Base-by-base conservation (phyloP, 2,888 invertebrate genomes). In the Rhagophthalmus giganteus region DNA sequence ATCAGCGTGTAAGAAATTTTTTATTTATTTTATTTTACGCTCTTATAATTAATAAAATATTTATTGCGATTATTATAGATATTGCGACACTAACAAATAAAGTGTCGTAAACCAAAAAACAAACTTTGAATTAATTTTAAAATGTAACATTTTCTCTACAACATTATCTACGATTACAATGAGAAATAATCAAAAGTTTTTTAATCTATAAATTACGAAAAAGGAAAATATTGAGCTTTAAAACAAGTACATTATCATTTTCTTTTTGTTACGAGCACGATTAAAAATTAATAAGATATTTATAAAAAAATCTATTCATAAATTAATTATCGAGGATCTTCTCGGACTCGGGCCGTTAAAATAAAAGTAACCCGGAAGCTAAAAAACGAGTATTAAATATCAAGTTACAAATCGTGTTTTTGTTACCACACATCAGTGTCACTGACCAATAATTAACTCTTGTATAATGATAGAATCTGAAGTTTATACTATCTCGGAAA, bases 391-490 rank as follows among this genome's bases (percentile, higher is more conserved):
- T 45, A 45, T 30, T 25, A 24, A 35, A 30, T 45, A 31, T 37
- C 45, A 14, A 16, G 45, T 37, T 45, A 45, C 37, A 45, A 34
- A 45, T 45, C 45, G 20, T 5, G 31, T 31, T 45, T 41, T 45
- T 31, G 20, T 37, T 16, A 35, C 31, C 37, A 37, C 37, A 44
- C 16, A 20, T 24, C 31, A 45, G 30, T 45, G 45, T 45, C 45
- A 45, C 37, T 45, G 45, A 37, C 45, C 45, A 45, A 10, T 37
- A 34, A 45, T 45, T 45, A 45, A 45, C 35, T 34, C 37, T 24
- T 31, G 24, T 16, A 30, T 45, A 45, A 30, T 25, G 20, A 28
- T 13, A 12, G 33, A 25, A 25, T 42, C 33, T 15, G 42, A 33
- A 33, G 32, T 42, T 27, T 26, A 31, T 13, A 13, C 12, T 26